Evolutionary conservation across 2,797 vertebrate genomes (phyloP).

Genomic region (Triplophysa yarkandensis): DNA sequence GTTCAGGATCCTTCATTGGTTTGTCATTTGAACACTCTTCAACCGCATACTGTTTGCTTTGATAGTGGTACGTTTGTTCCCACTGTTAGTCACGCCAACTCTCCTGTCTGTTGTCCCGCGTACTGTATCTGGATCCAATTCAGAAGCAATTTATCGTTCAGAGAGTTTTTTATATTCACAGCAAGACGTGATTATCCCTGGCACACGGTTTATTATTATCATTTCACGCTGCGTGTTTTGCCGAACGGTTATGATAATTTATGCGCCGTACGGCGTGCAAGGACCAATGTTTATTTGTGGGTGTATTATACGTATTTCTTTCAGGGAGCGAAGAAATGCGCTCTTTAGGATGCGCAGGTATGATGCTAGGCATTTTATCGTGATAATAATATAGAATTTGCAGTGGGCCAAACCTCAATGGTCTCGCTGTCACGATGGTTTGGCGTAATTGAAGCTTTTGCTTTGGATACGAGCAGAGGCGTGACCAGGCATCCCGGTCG

Average conservation of each 20-base stretch:
- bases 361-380: constrained; percentile 12
- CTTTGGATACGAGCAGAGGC: constrained; percentile 21
- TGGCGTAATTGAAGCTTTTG: constrained; percentile 24
- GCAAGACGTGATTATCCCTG: constrained; percentile 32
- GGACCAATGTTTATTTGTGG: constrained; percentile 32
- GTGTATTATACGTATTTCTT: constrained; percentile 36
- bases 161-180: constrained; percentile 36
- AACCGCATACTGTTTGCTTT: background rate
- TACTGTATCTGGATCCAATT: constrained; percentile 16
- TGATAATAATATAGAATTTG: constrained; percentile 37
- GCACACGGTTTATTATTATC: constrained; percentile 39
- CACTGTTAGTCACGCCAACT: constrained; percentile 21
- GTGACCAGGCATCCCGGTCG: background rate
- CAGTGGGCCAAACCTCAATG: constrained; percentile 1
- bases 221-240: constrained; percentile 47
- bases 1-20: background rate
- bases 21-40: background rate
- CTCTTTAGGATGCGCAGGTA: constrained; percentile 32
- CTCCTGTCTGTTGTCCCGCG: constrained; percentile 27
- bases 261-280: constrained; percentile 1
- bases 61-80: background rate
- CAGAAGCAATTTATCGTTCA: constrained; percentile 29
- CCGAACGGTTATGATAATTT: constrained; percentile 40
- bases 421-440: constrained; percentile 6
- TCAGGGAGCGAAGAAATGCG: constrained; percentile 22